Percentiles rank a stretch among this genome's conserved stretches.
Conservation (phyloP, 2,113 vertebrate species). For the Dipodomys merriami region DNA sequence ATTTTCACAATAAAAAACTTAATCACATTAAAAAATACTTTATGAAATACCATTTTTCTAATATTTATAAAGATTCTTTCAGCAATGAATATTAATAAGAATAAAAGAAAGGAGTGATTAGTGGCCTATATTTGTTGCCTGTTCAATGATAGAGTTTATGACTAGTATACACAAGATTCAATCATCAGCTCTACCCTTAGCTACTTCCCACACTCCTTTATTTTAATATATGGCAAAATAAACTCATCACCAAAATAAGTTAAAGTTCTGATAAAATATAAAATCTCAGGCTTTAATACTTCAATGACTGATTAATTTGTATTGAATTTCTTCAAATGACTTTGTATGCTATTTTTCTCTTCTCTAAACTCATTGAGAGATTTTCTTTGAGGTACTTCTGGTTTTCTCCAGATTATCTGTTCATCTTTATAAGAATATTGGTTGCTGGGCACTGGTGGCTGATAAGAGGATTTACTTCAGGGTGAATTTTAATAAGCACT, state of each 20-base stretch:
- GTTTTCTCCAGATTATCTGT: neutral
- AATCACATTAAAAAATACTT: too few relatives aligned
- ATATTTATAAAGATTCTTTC: too few relatives aligned
- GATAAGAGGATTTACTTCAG: neutral
- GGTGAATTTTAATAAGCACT: constrained; percentile 8
- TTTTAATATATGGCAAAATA: neutral
- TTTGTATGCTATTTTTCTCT: neutral
- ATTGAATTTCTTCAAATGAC: constrained; percentile 4
- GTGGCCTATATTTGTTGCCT: too few relatives aligned
- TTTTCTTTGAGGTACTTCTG: neutral
- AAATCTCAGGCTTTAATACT: constrained; percentile 13
- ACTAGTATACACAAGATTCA: too few relatives aligned
- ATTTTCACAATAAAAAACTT: too few relatives aligned
- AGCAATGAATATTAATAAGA: too few relatives aligned
- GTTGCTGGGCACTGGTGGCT: neutral
- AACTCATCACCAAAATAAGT: neutral
- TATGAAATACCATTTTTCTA: too few relatives aligned
- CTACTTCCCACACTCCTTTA: neutral
- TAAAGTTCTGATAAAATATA: constrained; percentile 1
- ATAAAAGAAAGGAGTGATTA: too few relatives aligned
- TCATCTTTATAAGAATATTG: constrained; percentile 17
- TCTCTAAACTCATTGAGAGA: neutral
- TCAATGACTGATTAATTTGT: neutral
- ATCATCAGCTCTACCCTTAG: neutral
- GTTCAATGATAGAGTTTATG: neutral